Percentiles rank a stretch among this genome's conserved stretches.
These are phyloP conservation scores for Ditula angustiorana DNA, from an alignment of 2,888 invertebrate species.

Conservation along the genomic window DNA sequence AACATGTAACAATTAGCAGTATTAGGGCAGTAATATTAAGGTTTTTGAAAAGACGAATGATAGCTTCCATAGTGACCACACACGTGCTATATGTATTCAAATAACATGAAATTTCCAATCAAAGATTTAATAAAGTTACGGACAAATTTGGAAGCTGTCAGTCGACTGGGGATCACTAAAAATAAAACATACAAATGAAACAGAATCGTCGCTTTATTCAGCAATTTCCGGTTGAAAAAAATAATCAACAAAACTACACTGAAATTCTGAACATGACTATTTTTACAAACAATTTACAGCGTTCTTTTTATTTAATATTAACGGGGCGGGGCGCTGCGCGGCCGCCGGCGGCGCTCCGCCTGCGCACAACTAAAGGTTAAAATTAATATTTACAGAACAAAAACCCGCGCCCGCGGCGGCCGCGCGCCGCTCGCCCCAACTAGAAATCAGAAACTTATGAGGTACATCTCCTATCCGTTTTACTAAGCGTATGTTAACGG, in stretches of 20 bases:
- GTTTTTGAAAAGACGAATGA: no score
- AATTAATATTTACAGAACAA: constrained; percentile 72
- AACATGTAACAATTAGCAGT: no score
- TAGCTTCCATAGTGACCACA: no score
- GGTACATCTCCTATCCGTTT: constrained; percentile 77
- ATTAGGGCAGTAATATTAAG: no score
- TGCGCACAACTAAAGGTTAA: constrained; percentile 55
- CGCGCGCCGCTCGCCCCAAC: constrained; percentile 54
- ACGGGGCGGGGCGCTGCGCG: constrained; percentile 48
- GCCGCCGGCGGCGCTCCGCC: constrained; percentile 54
- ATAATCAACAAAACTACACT: constrained; percentile 82
- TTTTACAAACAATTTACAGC: constrained; percentile 84
- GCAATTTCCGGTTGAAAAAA: constrained; percentile 82
- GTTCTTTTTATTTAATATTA: constrained; percentile 54
- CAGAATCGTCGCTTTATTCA: constrained; percentile 84
- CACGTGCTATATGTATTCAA: no score
- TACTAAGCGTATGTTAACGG: constrained; percentile 83
- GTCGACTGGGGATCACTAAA: constrained; percentile 24
- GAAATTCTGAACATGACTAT: constrained; percentile 82
- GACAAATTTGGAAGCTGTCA: not conserved
- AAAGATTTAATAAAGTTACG: not conserved
- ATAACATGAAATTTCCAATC: not conserved
- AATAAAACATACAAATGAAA: constrained; percentile 74
- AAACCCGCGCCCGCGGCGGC: constrained; percentile 46
- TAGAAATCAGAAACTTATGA: constrained; percentile 76